Base-by-base conservation (phyloP, 2,113 vertebrate genomes). In the Hydropotes inermis region DNA sequence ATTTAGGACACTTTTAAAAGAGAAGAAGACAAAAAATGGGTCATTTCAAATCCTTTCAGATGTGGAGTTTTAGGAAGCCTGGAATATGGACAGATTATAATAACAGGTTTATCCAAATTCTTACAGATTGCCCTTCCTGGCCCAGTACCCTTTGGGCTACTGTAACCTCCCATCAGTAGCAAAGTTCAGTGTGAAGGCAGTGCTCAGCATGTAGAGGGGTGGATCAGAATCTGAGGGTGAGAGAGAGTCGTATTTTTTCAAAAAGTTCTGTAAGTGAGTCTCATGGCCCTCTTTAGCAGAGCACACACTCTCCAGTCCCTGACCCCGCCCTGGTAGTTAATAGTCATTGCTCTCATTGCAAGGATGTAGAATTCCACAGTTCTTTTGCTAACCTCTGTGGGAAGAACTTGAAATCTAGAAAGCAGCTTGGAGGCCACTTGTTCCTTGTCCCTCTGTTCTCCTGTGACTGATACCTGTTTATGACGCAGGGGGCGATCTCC, bases 401-500 rank as follows among this genome's bases (percentile, higher is more conserved):
- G 67, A 89, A 82, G 55, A 97, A 93, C 85, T 33, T 52, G 12
- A 89, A 54, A 85, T 70, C 67, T 52, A 87, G 70, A 81, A 85
- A 92, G 19, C 45, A 76, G 23, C 30, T n/a, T 76, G 61, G 55
- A 90, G 14, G 16, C 36, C 70, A n/a, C 87, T 95, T 74, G 2
- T 83, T 4, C 19, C 28, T 82, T 2, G 1, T 90, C 28, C 16
- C 6, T 0, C 28, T 36, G 0, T 67, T 94, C 36, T 95, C 17
- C 1, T 82, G 6, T 97, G 55, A 95, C 36, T 57, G 52, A 84
- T 39, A 7, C 43, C n/a, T 91, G 28, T 97, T 94, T 97, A 19
- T 97, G 7, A 81, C 83, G n/a, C 97, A 99, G 99, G 97, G 99
- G 99, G 30, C 99, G 99, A 57, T 99, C 99, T 58, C 99, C 99